phyloP scores from a whole-genome alignment of 2,113 vertebrate species.

The Scopus umbretta region DNA sequence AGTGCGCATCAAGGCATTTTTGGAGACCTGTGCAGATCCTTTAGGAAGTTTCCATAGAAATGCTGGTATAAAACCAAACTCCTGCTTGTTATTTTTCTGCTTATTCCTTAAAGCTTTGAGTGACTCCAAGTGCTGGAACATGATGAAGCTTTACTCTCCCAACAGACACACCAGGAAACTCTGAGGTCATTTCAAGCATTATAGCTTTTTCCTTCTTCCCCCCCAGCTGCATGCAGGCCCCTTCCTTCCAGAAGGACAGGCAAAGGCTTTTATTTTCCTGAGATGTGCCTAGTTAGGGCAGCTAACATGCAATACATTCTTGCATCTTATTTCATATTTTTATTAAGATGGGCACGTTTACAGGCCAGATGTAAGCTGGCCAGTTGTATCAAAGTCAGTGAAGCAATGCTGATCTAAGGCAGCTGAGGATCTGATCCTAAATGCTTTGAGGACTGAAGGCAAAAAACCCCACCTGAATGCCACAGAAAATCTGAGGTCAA shows the following conservation, averaged over 20 bases:
- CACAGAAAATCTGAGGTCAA: neutral
- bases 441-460: neutral
- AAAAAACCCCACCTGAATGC: neutral
- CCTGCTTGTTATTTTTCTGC: neutral
- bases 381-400: neutral
- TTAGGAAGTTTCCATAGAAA: neutral
- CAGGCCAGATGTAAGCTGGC: neutral
- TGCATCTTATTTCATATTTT: neutral
- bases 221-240: neutral
- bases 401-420: neutral
- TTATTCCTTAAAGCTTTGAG: neutral
- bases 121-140: neutral
- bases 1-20: neutral
- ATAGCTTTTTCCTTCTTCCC: neutral
- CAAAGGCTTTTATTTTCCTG: neutral
- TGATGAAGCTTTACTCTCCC: neutral
- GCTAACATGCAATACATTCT: neutral
- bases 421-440: neutral
- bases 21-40: neutral
- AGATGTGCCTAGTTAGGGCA: neutral
- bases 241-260: slow-evolving; percentile 13
- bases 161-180: slow-evolving; percentile 19
- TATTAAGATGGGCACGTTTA: neutral
- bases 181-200: slow-evolving; percentile 46
- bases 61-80: neutral